Conservation (phyloP, 2,113 vertebrate species). For the Colistium nudipinnis region DNA sequence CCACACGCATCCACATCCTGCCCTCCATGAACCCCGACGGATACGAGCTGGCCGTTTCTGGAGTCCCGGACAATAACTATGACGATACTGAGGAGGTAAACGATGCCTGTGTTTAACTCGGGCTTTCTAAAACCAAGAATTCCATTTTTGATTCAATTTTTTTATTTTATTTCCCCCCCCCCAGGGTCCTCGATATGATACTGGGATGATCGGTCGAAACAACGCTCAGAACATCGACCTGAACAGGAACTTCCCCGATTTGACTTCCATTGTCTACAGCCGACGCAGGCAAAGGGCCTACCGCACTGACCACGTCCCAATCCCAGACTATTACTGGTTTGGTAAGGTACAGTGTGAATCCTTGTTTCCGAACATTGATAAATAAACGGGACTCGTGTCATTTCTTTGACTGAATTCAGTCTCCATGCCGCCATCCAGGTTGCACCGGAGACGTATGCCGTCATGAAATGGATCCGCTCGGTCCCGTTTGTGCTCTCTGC, state of each 20-base stretch:
- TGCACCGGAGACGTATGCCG: conserved; percentile 92
- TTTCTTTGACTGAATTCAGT: conserved; percentile 13
- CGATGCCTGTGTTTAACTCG: no score
- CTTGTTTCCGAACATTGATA: conserved; percentile 10
- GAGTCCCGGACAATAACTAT: conserved; percentile 69
- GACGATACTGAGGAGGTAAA: conserved; percentile 49
- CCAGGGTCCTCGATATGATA: conserved; percentile 81
- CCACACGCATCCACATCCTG: conserved; percentile 92
- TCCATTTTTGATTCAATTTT: no score
- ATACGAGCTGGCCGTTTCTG: conserved; percentile 88
- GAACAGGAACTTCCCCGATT: conserved; percentile 94
- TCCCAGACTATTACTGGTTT: conserved; percentile 95
- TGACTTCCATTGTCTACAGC: conserved; percentile 89
- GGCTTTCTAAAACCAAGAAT: no score
- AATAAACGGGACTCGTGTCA: conserved; percentile 10
- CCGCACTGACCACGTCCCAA: conserved; percentile 88
- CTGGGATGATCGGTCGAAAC: conserved; percentile 86
- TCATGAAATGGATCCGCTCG: conserved; percentile 97
- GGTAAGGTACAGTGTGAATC: conserved; percentile 88
- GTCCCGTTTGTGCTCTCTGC: conserved; percentile 95
- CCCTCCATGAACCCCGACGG: conserved; percentile 97
- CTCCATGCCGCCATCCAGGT: conserved; percentile 79
- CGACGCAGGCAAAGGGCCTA: conserved; percentile 77
- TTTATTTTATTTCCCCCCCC: no score
- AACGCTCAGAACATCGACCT: conserved; percentile 95